Conservation (phyloP, 1,140 invertebrate species). For the Littorina saxatilis region DNA sequence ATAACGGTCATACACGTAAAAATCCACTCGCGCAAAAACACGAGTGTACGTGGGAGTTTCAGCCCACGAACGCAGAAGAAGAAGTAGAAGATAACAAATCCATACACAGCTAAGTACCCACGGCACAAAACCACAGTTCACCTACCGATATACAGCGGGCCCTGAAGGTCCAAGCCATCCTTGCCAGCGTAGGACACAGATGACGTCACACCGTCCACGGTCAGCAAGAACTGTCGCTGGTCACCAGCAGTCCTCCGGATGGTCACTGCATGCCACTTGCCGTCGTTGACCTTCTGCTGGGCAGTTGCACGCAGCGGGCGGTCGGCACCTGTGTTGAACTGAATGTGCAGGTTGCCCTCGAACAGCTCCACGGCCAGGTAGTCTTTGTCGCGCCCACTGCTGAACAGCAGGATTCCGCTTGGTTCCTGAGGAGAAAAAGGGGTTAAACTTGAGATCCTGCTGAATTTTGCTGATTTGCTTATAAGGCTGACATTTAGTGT, state of each 20-base stretch:
- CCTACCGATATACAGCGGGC: constrained; percentile 56
- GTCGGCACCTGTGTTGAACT: constrained; percentile 88
- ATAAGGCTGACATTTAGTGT: neutral
- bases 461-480: neutral
- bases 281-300: constrained; percentile 84
- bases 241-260: constrained; percentile 89
- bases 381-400: constrained; percentile 94
- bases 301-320: constrained; percentile 79
- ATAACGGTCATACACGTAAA: too few relatives aligned
- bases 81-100: too few relatives aligned
- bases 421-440: constrained; percentile 76
- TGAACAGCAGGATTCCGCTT: constrained; percentile 92
- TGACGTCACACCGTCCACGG: constrained; percentile 45
- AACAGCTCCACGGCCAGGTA: constrained; percentile 93
- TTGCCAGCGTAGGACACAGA: constrained; percentile 75
- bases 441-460: too few relatives aligned
- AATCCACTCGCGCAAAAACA: too few relatives aligned
- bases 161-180: constrained; percentile 47
- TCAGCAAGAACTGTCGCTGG: constrained; percentile 44
- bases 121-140: neutral
- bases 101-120: too few relatives aligned
- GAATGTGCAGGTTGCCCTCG: constrained; percentile 80
- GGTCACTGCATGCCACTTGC: constrained; percentile 94
- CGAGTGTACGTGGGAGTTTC: too few relatives aligned
- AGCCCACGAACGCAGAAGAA: too few relatives aligned